Percentiles rank a stretch among this genome's conserved stretches.
phyloP scores from a whole-genome alignment of 2,113 vertebrate species.

The Antechinus flavipes region DNA sequence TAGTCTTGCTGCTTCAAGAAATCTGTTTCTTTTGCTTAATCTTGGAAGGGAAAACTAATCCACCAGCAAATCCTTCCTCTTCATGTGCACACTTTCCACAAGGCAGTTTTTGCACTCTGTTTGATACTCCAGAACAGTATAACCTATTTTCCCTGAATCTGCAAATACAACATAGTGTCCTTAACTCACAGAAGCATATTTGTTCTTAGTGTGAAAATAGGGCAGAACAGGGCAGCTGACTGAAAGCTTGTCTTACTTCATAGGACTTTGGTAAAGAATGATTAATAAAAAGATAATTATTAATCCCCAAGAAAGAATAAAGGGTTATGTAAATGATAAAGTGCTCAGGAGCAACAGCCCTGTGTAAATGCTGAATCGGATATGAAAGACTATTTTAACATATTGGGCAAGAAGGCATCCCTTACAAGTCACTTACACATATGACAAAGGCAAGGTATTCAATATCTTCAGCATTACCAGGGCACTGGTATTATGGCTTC shows the following conservation, averaged over 20 bases:
- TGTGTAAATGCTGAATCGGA: not conserved
- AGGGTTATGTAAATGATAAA: not conserved
- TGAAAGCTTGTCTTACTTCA: not conserved
- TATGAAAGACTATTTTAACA: not conserved
- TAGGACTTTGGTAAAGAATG: not conserved
- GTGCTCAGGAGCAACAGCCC: not conserved
- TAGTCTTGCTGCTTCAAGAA: slow-evolving; percentile 10
- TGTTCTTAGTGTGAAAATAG: not conserved
- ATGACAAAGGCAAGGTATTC: not conserved
- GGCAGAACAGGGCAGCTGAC: not conserved
- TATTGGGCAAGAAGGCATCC: not conserved
- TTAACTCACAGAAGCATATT: not conserved
- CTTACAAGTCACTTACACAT: not conserved
- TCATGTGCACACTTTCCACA: not conserved
- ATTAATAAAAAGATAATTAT: slow-evolving; percentile 28
- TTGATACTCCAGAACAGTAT: not conserved
- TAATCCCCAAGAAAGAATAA: not conserved
- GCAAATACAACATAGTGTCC: not conserved
- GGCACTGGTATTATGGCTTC: not conserved
- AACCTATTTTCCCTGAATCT: not conserved
- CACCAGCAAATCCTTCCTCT: not conserved
- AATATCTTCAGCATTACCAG: not conserved
- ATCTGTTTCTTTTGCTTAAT: not conserved
- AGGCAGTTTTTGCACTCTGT: not conserved
- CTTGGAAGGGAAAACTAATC: not conserved